Conservation (phyloP, 35 echinoderm and acorn worm genomes). For the Ophiothrix spiculata region DNA sequence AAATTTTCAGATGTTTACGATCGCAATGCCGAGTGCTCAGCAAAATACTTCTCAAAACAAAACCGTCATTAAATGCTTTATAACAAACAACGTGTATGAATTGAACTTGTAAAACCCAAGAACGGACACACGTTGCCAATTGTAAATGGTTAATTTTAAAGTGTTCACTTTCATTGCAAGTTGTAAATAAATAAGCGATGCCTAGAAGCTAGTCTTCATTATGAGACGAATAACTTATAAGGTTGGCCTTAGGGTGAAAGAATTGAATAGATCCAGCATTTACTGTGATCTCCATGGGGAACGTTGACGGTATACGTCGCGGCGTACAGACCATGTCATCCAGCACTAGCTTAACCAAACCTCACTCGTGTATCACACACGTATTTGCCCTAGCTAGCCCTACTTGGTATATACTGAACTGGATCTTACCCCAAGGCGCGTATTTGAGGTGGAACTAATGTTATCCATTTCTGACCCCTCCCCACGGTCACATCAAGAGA, state of each 20-base stretch:
- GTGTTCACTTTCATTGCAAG: background rate
- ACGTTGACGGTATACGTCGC: background rate
- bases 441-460: background rate
- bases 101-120: too few relatives aligned
- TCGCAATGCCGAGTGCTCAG: too few relatives aligned
- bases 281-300: background rate
- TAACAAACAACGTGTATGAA: too few relatives aligned
- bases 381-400: too few relatives aligned
- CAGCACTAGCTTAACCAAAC: background rate
- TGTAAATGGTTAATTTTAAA: constrained; percentile 7
- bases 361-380: background rate
- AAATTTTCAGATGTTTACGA: too few relatives aligned
- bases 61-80: too few relatives aligned
- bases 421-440: background rate
- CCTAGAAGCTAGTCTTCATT: background rate
- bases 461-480: constrained; percentile 14
- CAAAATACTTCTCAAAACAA: too few relatives aligned
- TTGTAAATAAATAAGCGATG: constrained; percentile 6
- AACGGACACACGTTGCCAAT: too few relatives aligned
- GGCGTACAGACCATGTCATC: background rate
- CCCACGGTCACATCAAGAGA: constrained; percentile 1
- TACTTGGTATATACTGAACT: background rate
- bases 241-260: background rate
- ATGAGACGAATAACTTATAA: constrained; percentile 4
- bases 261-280: background rate